Evolutionary conservation across 2,113 vertebrate species (phyloP).

Genomic region (Crotalus horridus): DNA sequence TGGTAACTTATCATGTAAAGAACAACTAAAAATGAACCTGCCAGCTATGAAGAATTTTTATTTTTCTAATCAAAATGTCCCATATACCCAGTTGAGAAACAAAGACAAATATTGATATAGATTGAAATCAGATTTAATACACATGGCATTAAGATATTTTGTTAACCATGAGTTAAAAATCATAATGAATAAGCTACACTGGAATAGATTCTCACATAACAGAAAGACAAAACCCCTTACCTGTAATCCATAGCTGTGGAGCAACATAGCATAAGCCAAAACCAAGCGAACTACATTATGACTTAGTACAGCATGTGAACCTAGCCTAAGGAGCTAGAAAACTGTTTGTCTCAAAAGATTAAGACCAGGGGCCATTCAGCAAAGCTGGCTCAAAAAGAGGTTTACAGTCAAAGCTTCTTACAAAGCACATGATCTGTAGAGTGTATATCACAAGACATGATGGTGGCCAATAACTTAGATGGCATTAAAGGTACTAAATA

Average conservation of each 20-base stretch:
- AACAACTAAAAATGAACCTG: background rate
- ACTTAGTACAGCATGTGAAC: background rate
- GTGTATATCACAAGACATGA: background rate
- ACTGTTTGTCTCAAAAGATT: background rate
- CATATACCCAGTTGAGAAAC: background rate
- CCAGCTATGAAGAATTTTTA: too few relatives aligned
- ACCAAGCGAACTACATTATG: background rate
- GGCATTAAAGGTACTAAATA: background rate
- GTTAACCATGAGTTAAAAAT: background rate
- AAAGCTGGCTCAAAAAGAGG: background rate
- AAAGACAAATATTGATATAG: background rate
- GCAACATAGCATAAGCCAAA: background rate
- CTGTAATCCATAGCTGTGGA: background rate
- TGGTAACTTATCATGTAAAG: background rate
- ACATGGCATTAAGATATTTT: background rate
- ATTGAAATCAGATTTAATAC: background rate
- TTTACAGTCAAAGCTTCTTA: background rate
- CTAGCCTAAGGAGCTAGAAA: background rate
- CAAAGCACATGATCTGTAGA: background rate
- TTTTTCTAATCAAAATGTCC: background rate
- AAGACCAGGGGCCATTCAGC: background rate
- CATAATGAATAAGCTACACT: background rate
- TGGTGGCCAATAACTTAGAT: background rate
- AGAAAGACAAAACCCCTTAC: background rate
- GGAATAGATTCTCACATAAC: background rate